Conservation (phyloP, 2,113 vertebrate genomes). For the Vimba vimba region DNA sequence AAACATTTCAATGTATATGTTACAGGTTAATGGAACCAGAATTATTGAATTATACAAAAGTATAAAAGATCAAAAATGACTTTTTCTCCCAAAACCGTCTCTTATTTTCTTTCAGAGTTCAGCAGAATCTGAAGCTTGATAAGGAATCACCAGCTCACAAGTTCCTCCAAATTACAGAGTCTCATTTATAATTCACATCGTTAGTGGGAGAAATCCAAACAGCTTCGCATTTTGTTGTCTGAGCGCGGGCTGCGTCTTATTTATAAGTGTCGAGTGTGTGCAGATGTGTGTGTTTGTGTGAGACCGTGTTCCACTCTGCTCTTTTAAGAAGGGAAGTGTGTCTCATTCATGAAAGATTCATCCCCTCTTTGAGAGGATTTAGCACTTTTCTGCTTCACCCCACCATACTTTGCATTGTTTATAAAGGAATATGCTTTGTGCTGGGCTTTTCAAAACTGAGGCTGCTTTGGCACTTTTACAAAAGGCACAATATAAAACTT, state of each 20-base stretch:
- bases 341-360: constrained; percentile 57
- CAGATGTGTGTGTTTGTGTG: background rate
- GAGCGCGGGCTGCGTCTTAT: constrained; percentile 51
- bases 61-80: background rate
- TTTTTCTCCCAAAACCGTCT: background rate
- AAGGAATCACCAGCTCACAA: constrained; percentile 2
- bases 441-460: constrained; percentile 25
- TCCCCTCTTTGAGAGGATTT: constrained; percentile 58
- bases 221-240: constrained; percentile 49
- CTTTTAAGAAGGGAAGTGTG: constrained; percentile 43
- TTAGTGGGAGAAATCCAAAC: constrained; percentile 38
- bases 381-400: constrained; percentile 54
- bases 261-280: constrained; percentile 25
- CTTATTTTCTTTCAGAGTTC: constrained; percentile 5
- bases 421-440: constrained; percentile 25
- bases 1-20: no score
- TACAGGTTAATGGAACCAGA: no score
- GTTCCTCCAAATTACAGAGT: constrained; percentile 32
- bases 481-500: constrained; percentile 20
- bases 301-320: constrained; percentile 20
- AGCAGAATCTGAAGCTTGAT: background rate
- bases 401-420: constrained; percentile 53
- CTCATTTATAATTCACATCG: constrained; percentile 48
- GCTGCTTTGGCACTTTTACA: constrained; percentile 40
- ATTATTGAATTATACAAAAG: no score